Evolutionary conservation across 2,113 vertebrate species (phyloP).

Genomic region (Piaya cayana): DNA sequence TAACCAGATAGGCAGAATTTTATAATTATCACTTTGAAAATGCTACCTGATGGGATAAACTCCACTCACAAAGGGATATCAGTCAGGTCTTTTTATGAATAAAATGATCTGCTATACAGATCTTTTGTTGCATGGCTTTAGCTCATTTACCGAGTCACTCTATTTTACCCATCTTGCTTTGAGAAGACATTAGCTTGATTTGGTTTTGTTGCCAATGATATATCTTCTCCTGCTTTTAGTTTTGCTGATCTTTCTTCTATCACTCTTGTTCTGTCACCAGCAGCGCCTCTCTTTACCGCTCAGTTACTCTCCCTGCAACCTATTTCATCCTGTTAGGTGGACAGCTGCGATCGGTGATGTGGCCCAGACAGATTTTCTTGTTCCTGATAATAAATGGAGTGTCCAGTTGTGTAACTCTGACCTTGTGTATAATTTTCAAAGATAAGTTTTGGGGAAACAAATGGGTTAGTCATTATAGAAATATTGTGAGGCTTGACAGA

Average conservation of each 20-base stretch:
- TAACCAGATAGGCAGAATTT: not conserved
- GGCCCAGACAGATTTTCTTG: conserved; percentile 46
- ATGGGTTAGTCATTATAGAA: conserved; percentile 43
- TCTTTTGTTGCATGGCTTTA: not conserved
- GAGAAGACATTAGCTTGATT: conserved; percentile 55
- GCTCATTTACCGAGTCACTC: conserved; percentile 4
- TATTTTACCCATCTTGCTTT: not conserved
- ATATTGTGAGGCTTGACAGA: conserved; percentile 51
- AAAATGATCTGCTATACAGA: not conserved
- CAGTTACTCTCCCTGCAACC: conserved; percentile 2
- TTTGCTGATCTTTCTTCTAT: conserved; percentile 57
- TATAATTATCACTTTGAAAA: not conserved
- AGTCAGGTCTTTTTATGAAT: not conserved
- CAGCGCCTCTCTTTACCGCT: not conserved
- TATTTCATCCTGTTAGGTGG: conserved; percentile 20
- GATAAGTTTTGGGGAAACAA: conserved; percentile 55
- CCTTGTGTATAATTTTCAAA: conserved; percentile 66
- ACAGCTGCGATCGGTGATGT: conserved; percentile 32
- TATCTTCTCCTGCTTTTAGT: conserved; percentile 34
- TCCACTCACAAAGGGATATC: not conserved
- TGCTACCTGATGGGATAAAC: not conserved
- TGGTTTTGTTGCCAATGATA: conserved; percentile 35
- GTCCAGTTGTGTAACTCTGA: conserved; percentile 47
- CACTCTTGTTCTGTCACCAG: conserved; percentile 44
- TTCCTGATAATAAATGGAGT: conserved; percentile 54